Evolutionary conservation across 2,113 vertebrate genomes (phyloP).

Genomic region (Macrotis lagotis): DNA sequence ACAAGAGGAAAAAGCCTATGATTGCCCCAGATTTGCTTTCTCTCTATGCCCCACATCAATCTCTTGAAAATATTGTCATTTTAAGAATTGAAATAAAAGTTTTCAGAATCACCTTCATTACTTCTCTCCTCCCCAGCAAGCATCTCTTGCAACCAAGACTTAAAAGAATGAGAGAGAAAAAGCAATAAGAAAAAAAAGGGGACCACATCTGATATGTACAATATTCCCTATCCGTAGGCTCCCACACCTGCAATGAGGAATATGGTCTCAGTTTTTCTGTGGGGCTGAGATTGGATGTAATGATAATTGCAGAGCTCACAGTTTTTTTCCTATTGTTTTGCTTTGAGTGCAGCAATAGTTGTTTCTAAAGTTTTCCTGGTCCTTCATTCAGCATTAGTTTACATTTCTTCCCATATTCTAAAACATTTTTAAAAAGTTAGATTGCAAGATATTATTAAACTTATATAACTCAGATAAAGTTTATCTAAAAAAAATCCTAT

Average conservation of each 20-base stretch:
- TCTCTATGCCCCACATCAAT: neutral
- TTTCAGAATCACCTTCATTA: constrained; percentile 9
- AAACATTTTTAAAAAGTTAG: constrained; percentile 8
- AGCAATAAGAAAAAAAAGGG: neutral
- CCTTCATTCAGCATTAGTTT: neutral
- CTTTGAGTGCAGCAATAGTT: neutral
- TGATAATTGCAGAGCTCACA: neutral
- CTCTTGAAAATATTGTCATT: constrained; percentile 45
- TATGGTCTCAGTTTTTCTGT: neutral
- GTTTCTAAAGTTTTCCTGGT: neutral
- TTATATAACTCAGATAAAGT: constrained; percentile 34
- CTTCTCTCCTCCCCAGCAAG: neutral
- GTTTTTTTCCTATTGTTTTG: neutral
- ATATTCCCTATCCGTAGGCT: neutral
- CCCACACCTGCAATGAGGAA: neutral
- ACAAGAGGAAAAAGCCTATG: neutral
- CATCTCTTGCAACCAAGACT: neutral
- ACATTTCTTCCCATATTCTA: neutral
- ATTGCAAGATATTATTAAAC: constrained; percentile 49
- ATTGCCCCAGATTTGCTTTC: constrained; percentile 12
- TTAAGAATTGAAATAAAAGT: constrained; percentile 34
- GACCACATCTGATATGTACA: neutral
- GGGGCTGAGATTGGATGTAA: neutral
- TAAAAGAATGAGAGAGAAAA: neutral
- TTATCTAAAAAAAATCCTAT: neutral